Conservation (phyloP, 2,113 vertebrate genomes). For the Redunca redunca region DNA sequence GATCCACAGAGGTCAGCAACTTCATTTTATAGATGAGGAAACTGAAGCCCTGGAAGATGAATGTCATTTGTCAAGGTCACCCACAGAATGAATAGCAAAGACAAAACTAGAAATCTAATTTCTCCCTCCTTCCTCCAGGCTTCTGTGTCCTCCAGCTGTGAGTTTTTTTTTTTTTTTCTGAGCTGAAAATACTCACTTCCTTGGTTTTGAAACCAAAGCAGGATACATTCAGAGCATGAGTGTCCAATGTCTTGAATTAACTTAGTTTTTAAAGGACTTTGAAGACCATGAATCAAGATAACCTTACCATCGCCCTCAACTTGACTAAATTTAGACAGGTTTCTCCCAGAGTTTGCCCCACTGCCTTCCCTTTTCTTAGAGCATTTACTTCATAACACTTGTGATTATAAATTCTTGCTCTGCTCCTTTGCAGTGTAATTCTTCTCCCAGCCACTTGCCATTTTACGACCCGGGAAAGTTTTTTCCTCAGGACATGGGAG, state of each 20-base stretch:
- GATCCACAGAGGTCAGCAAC: background rate
- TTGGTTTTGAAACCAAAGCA: background rate
- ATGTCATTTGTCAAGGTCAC: background rate
- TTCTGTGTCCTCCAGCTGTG: background rate
- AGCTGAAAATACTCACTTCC: background rate
- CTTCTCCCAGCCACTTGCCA: background rate
- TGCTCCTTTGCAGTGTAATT: background rate
- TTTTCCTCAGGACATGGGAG: background rate
- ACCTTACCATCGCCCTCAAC: background rate
- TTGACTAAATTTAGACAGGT: background rate
- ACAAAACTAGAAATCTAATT: background rate
- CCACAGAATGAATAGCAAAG: background rate
- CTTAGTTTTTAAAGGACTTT: background rate
- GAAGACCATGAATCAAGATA: background rate
- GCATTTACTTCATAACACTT: background rate
- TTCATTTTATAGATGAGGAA: background rate
- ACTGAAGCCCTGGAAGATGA: background rate
- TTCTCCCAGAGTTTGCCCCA: background rate
- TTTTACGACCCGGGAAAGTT: background rate
- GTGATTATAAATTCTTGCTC: background rate
- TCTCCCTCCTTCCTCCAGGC: background rate
- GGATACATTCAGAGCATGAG: background rate
- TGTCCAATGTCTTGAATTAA: background rate
- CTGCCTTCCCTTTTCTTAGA: background rate
- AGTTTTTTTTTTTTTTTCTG: background rate